Percentiles rank a stretch among this genome's conserved stretches.
Conservation (phyloP, 2,797 vertebrate species). For the Anas bahamensis region DNA sequence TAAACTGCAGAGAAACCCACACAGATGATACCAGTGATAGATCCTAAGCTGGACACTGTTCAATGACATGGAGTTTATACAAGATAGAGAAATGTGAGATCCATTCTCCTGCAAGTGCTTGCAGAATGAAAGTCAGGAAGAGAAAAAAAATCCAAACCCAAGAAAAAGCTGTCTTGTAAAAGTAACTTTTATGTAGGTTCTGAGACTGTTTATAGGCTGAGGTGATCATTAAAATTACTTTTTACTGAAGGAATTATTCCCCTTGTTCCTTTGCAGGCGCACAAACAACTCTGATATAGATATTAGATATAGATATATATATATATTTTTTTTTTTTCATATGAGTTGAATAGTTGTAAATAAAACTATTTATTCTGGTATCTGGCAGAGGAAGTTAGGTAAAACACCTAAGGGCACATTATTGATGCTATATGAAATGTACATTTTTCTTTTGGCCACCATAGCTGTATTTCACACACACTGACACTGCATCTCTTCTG, state of each 20-base stretch:
- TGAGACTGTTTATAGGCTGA: background rate
- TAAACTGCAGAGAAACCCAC: background rate
- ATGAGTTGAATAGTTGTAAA: background rate
- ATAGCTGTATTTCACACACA: background rate
- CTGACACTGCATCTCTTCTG: background rate
- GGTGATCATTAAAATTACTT: background rate
- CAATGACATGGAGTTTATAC: background rate
- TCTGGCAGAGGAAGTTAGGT: background rate
- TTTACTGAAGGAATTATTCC: background rate
- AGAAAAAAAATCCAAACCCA: background rate
- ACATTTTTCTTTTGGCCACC: background rate
- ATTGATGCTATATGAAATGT: background rate
- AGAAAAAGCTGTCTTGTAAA: background rate
- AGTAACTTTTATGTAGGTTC: background rate
- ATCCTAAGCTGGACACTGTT: background rate
- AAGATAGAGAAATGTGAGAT: background rate
- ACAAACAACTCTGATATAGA: background rate
- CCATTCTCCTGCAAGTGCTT: background rate
- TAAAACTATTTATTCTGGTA: background rate
- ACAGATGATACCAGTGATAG: background rate
- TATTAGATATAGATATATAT: too few species aligned
- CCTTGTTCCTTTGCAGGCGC: background rate
- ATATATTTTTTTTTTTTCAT: background rate
- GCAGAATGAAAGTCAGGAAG: background rate
- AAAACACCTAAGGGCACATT: background rate